Evolutionary conservation across 2,113 vertebrate species (phyloP), one percentile per base, ranked within the genome.

Genomic region (Ameiurus melas): DNA sequence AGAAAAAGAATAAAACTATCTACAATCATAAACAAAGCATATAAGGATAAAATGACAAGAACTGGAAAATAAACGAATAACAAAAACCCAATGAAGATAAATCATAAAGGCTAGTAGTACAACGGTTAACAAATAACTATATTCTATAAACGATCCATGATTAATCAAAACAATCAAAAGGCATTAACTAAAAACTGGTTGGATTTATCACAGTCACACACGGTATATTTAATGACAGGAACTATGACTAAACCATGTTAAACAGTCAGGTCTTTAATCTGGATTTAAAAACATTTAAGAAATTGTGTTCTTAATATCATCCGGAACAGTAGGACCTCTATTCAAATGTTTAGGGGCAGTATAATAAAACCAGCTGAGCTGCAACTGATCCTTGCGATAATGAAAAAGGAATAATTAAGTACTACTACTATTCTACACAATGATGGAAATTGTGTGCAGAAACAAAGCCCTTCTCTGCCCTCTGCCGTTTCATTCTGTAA

Each of bases 401-500:
- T 43, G 20, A 77, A 77, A 77, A 4, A 14, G 20, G 3, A 13
- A 77, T 75, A 77, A 22, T 10, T 8, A 20, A 77, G 6, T 77
- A 2, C 1, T 16, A 6, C 12, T 78, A 27, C 62, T 85, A 6
- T 73, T 60, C 36, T n/a, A 33, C 8, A n/a, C 58, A 33, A n/a
- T 51, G 0, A 10, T 25, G 36, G 10, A 13, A 16, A 3, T 57
- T 39, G 51, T 77, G 43, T 47, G 25, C 58, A 16, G 30, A 64
- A 51, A 30, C 2, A 43, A 55, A 60, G 70, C 60, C 3, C 81
- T 62, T 5, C 39, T 5, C 27, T 84, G 55, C 87, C 87, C 79
- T 77, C 87, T 88, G 70, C 70, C 84, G 87, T 62, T 84, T 27
- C 0, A 10, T 77, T 47, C 20, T 64, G 68, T 70, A 60, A 77